These are phyloP conservation scores for Pogonophryne albipinna DNA, from an alignment of 2,797 vertebrate genomes.

Conservation along the genomic window DNA sequence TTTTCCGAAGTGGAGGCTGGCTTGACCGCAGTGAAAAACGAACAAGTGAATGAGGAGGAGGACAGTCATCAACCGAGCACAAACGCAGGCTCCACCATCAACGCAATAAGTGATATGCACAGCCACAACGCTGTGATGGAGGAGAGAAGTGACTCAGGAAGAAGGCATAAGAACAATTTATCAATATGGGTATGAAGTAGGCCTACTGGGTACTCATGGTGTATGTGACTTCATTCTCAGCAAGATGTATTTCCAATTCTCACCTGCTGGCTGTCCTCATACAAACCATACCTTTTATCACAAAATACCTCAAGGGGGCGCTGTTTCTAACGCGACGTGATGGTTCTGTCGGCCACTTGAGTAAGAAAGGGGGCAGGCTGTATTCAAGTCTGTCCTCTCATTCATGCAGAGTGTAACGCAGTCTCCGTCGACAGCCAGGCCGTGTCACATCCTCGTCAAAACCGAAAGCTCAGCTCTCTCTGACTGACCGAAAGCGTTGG, in stretches of 20 bases:
- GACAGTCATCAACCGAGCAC: too few relatives aligned
- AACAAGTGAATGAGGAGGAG: too few relatives aligned
- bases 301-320: slow-evolving; percentile 26
- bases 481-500: slow-evolving; percentile 46
- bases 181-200: neutral
- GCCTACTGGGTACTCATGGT: too few relatives aligned
- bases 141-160: too few relatives aligned
- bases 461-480: slow-evolving; percentile 20
- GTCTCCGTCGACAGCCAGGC: slow-evolving; percentile 1
- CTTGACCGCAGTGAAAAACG: too few relatives aligned
- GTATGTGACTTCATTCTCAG: neutral
- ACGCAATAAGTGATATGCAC: too few relatives aligned
- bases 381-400: slow-evolving; percentile 51
- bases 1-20: too few relatives aligned
- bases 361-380: slow-evolving; percentile 52
- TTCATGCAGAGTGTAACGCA: slow-evolving; percentile 61
- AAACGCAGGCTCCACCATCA: too few relatives aligned
- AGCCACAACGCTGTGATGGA: too few relatives aligned
- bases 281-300: neutral
- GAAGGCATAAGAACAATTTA: neutral
- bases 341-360: neutral
- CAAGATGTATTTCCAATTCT: neutral
- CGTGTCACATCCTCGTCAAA: slow-evolving; percentile 33
- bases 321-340: slow-evolving; percentile 17
- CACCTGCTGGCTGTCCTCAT: slow-evolving; percentile 6